Conservation (phyloP, 2,113 vertebrate species). For the Potamarius usumacintae region DNA sequence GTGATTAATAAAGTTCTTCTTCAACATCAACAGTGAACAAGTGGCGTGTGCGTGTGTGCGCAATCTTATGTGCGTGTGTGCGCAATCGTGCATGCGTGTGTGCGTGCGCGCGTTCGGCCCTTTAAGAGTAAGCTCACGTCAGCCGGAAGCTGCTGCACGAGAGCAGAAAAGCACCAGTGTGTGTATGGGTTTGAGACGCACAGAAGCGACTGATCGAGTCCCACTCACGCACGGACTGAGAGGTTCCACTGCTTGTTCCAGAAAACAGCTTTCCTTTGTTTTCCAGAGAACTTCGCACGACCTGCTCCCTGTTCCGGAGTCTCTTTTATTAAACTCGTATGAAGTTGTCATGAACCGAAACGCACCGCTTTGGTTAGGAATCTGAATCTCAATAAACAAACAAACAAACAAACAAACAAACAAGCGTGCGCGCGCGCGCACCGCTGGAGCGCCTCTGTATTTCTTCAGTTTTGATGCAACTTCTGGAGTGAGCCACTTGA, state of each 20-base stretch:
- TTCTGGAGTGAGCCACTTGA: background rate
- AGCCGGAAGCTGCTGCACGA: conserved; percentile 45
- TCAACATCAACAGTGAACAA: background rate
- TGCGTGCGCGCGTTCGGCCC: background rate
- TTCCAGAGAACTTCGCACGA: background rate
- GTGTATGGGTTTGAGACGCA: conserved; percentile 13
- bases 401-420: background rate
- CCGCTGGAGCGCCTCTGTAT: background rate
- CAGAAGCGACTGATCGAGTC: background rate
- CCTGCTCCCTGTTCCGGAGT: background rate
- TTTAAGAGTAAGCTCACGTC: conserved; percentile 53
- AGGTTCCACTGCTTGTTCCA: background rate
- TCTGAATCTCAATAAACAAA: background rate
- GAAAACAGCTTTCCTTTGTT: background rate
- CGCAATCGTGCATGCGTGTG: background rate
- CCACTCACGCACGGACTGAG: background rate
- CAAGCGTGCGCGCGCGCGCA: background rate
- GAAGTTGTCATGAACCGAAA: conserved; percentile 1
- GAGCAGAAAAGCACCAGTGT: conserved; percentile 17
- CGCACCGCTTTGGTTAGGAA: background rate
- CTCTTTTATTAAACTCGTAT: background rate
- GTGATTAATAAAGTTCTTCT: too few relatives aligned
- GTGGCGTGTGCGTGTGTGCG: background rate
- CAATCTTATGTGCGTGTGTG: background rate
- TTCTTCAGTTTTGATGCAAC: background rate